phyloP scores from a whole-genome alignment of 2,797 vertebrate genomes.

The Micrastur ruficollis region DNA sequence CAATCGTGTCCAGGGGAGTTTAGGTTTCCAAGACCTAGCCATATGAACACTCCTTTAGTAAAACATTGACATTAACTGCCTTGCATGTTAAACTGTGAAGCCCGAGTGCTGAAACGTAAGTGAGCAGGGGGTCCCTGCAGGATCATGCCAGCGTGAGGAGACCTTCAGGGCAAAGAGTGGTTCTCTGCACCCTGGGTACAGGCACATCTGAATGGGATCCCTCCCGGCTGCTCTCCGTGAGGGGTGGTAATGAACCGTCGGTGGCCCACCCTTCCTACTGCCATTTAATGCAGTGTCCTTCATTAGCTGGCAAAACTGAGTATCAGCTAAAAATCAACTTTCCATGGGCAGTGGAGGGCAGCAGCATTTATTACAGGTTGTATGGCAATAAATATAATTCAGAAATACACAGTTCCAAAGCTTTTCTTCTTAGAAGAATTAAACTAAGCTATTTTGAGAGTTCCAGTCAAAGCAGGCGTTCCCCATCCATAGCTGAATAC shows the following conservation, averaged over 20 bases:
- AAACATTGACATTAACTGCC: neutral
- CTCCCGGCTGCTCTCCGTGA: neutral
- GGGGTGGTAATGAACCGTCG: fast-evolving
- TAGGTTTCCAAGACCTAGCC: neutral
- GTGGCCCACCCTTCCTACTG: neutral
- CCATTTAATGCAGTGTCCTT: neutral
- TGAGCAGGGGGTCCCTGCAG: neutral
- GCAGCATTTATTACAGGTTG: neutral
- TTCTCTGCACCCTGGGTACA: fast-evolving
- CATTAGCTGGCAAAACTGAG: neutral
- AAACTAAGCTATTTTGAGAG: neutral
- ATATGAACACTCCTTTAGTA: neutral
- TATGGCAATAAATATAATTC: neutral
- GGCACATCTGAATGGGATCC: neutral
- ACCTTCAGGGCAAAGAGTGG: neutral
- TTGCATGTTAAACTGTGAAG: neutral
- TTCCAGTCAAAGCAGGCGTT: neutral
- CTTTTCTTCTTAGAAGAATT: neutral
- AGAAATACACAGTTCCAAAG: neutral
- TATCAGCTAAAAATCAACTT: neutral
- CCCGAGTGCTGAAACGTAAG: fast-evolving
- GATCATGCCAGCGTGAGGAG: fast-evolving
- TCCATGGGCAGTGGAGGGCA: neutral
- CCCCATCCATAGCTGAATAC: neutral
- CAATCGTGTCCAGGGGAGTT: neutral